A percentile compares a stretch with the other conserved stretches of the same genome.
Conservation (phyloP, 2,797 vertebrate species). For the Peromyscus eremicus region DNA sequence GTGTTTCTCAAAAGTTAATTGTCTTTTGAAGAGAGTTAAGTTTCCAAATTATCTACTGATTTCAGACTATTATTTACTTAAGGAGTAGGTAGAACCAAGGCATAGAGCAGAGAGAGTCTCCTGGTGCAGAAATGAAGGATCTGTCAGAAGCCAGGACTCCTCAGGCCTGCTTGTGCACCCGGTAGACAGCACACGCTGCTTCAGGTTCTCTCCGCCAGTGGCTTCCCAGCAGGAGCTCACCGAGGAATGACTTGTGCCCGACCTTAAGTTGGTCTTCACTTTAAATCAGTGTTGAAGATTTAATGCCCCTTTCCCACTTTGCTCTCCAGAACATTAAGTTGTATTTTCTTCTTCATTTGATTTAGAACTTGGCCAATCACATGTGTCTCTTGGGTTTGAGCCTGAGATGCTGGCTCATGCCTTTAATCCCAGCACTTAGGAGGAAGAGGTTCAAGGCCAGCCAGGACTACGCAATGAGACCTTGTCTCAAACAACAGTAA, state of each 20-base stretch:
- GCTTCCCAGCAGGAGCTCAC: not conserved
- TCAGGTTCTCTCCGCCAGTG: constrained; percentile 25
- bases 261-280: not conserved
- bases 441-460: not conserved
- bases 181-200: not conserved
- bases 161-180: not conserved
- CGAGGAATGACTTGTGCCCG: not conserved
- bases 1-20: constrained; percentile 66
- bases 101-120: not conserved
- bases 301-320: not conserved
- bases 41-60: constrained; percentile 66
- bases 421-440: not conserved
- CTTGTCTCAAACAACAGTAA: not conserved
- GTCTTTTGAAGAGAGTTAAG: constrained; percentile 65
- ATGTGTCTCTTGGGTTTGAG: constrained; percentile 44
- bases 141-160: constrained; percentile 21
- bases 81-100: constrained; percentile 36
- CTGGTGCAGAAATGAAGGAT: constrained; percentile 36
- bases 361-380: constrained; percentile 44
- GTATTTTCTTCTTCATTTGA: constrained; percentile 44
- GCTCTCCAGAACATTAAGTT: not conserved
- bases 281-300: not conserved
- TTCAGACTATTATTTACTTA: constrained; percentile 64
- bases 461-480: not conserved
- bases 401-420: not conserved